Evolutionary conservation across 2,797 vertebrate species (phyloP).

Genomic region (Chiroxiphia lanceolata): DNA sequence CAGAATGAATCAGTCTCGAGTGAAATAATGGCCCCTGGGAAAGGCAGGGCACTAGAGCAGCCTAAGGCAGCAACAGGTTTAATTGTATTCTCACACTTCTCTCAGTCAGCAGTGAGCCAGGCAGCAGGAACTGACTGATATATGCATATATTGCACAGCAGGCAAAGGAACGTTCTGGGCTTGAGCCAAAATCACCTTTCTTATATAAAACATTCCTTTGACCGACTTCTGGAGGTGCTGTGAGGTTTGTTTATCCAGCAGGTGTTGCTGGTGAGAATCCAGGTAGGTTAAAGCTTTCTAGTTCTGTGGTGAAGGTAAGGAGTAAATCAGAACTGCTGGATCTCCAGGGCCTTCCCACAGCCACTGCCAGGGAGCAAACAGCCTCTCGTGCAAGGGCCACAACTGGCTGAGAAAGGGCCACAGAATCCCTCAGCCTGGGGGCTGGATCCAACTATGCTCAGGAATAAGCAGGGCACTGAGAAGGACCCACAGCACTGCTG

Average conservation of each 20-base stretch:
- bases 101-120: not conserved
- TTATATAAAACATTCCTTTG: not conserved
- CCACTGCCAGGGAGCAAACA: not conserved
- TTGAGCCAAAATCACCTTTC: conserved; percentile 14
- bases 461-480: not conserved
- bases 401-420: not conserved
- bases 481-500: not conserved
- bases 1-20: fast-evolving
- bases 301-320: not conserved
- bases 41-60: not conserved
- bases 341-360: not conserved
- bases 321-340: not conserved
- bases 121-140: not conserved
- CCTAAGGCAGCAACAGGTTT: not conserved
- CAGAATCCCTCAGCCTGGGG: not conserved
- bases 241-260: not conserved
- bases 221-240: not conserved
- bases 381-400: not conserved
- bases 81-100: not conserved
- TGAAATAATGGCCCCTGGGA: not conserved
- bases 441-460: fast-evolving
- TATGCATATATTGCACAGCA: not conserved
- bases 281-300: not conserved
- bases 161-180: not conserved
- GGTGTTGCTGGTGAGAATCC: conserved; percentile 12